Base-by-base conservation (phyloP, 2,113 vertebrate genomes). In the Xiphorhynchus elegans region DNA sequence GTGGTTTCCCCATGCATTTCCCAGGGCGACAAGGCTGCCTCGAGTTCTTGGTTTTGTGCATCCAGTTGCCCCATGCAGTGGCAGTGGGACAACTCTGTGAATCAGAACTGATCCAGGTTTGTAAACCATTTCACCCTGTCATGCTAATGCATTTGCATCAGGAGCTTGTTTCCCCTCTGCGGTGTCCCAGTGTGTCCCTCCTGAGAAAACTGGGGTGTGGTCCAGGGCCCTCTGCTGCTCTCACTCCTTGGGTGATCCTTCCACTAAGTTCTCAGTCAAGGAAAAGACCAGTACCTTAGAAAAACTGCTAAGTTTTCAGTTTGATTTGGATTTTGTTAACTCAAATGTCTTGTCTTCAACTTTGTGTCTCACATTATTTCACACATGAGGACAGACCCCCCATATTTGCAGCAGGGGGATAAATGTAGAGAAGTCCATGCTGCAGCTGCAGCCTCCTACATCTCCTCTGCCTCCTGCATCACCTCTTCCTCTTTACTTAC, bases 401-500 rank as follows among this genome's bases (percentile, higher is more conserved):
- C 47, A 2, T 19, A 44, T 13, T 24, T 75, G 26, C 52, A 84
- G 63, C 14, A 50, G 49, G 24, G 17, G 44, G 7, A 68, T 37
- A 20, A 62, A 67, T 7, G n/a, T 8, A 17, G 56, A 42, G 6
- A 67, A 64, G 21, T 10, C 0, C 2, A 3, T 0, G 3, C 44
- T n/a, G 69, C 64, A 55, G 46, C 55, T 88, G 74, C 75, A 85
- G 39, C 14, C n/a, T 79, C 66, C 49, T 23, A 4, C 33, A 18
- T 40, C 16, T 14, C 29, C 16, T 14, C 33, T 74, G 46, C 35
- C 37, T 55, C 52, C 46, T 68, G 68, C 42, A 73, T 19, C n/a
- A 8, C 37, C 42, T 62, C 23, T 62, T 19, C 39, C 53, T 52
- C n/a, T 13, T 42, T 52, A 11, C 9, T 25, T 44, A 12, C 42